Conservation (phyloP, 2,888 invertebrate genomes). For the Quadroppia sp. region DNA sequence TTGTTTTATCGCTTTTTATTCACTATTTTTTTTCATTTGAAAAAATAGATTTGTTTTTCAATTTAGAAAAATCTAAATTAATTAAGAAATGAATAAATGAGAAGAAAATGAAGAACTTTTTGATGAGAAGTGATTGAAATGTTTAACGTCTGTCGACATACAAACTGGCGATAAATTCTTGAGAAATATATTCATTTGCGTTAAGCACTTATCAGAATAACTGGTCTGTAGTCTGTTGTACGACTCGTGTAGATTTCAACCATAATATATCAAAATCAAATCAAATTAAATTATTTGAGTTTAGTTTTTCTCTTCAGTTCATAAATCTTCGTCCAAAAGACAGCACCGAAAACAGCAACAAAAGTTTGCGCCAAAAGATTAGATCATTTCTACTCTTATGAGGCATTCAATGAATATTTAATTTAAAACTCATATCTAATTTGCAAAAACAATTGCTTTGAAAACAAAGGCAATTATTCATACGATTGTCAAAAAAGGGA, state of each 20-base stretch:
- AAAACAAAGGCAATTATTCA: background rate
- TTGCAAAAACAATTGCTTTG: background rate
- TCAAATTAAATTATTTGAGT: constrained; percentile 21
- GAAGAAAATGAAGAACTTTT: background rate
- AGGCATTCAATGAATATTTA: background rate
- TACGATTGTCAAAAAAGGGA: background rate
- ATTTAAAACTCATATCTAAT: background rate
- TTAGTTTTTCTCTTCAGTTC: constrained; percentile 18
- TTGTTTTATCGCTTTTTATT: constrained; percentile 7
- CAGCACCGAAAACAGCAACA: background rate
- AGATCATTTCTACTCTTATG: background rate
- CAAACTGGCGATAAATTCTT: background rate
- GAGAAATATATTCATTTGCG: background rate
- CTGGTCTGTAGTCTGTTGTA: background rate
- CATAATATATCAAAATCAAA: constrained; percentile 31
- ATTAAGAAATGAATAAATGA: constrained; percentile 24
- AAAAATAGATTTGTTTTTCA: background rate
- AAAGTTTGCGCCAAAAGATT: background rate
- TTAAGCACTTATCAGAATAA: constrained; percentile 28
- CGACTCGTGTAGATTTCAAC: constrained; percentile 20
- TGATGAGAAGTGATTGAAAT: background rate
- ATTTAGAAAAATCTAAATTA: background rate
- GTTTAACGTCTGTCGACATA: constrained; percentile 6
- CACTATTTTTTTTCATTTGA: background rate
- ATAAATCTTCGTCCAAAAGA: background rate